phyloP scores from a whole-genome alignment of 53 echinoderm and acorn worm genomes.

The Stichopus horrens region DNA sequence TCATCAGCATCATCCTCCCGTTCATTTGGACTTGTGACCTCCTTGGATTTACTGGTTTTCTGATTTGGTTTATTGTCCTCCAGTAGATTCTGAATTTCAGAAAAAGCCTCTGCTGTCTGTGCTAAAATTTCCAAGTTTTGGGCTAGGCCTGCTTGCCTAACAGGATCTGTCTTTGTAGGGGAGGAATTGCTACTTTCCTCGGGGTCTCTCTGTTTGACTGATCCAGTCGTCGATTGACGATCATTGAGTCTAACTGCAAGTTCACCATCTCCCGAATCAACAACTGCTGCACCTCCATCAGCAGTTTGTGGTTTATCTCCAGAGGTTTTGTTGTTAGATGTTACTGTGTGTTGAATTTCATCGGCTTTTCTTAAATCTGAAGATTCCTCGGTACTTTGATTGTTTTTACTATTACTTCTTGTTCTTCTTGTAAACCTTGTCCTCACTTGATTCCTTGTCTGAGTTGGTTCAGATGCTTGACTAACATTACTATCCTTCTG shows the following conservation, averaged over 20 bases:
- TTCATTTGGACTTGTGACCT: neutral
- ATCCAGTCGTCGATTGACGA: neutral
- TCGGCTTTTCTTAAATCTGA: neutral
- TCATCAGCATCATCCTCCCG: neutral
- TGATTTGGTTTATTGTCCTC: neutral
- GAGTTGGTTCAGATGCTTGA: too few relatives aligned
- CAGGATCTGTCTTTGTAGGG: neutral
- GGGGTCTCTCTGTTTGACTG: neutral
- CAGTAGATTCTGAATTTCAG: slow-evolving; percentile 24
- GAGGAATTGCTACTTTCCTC: neutral
- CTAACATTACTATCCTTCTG: neutral
- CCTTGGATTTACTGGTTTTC: neutral
- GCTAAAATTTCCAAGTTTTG: slow-evolving; percentile 40
- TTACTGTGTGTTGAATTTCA: neutral
- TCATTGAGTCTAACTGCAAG: neutral
- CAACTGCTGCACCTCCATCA: neutral
- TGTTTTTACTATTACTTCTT: too few relatives aligned
- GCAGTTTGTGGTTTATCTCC: neutral
- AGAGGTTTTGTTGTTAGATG: neutral
- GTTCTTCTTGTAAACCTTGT: too few relatives aligned
- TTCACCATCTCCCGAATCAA: neutral
- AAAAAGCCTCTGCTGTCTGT: slow-evolving; percentile 30
- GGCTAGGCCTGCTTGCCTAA: slow-evolving; percentile 27
- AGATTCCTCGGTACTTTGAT: neutral
- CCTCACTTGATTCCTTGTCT: too few relatives aligned